phyloP scores from a whole-genome alignment of 2,797 vertebrate species.

The Phoeniculus purpureus region DNA sequence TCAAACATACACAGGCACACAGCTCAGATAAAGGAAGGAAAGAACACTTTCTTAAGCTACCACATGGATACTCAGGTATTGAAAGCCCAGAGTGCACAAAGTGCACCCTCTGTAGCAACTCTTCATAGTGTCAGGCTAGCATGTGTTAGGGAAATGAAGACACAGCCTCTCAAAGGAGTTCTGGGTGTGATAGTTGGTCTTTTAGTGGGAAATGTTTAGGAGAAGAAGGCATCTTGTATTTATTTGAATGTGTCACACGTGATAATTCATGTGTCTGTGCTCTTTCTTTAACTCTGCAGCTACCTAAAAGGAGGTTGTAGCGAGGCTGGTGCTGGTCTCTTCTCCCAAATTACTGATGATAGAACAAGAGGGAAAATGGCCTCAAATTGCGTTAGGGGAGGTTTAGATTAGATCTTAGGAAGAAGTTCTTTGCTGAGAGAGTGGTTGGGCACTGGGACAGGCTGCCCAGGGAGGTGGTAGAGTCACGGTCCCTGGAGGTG shows the following conservation, averaged over 20 bases:
- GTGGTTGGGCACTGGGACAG: no score
- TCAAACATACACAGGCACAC: accelerated
- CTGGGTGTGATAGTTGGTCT: slow-evolving; percentile 4
- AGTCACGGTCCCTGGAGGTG: no score
- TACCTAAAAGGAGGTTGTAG: no score
- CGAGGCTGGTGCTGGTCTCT: no score
- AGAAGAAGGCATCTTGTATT: neutral
- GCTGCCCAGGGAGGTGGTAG: no score
- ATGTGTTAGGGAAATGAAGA: neutral
- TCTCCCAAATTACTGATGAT: no score
- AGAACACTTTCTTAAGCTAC: neutral
- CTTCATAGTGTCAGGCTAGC: neutral
- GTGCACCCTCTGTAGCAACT: neutral
- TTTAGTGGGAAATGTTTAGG: slow-evolving; percentile 4
- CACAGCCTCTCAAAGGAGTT: neutral
- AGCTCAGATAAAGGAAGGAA: neutral
- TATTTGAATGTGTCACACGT: slow-evolving; percentile 1
- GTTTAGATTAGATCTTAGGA: no score
- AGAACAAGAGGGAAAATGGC: no score
- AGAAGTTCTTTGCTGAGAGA: no score
- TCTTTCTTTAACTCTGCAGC: neutral
- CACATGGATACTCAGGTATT: neutral
- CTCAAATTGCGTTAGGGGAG: no score
- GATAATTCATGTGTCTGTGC: slow-evolving; percentile 1
- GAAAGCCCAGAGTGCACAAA: neutral